Evolutionary conservation across 1,140 invertebrate species (phyloP), one percentile per base, ranked within the genome.

Genomic region (Calliopsis andreniformis): DNA sequence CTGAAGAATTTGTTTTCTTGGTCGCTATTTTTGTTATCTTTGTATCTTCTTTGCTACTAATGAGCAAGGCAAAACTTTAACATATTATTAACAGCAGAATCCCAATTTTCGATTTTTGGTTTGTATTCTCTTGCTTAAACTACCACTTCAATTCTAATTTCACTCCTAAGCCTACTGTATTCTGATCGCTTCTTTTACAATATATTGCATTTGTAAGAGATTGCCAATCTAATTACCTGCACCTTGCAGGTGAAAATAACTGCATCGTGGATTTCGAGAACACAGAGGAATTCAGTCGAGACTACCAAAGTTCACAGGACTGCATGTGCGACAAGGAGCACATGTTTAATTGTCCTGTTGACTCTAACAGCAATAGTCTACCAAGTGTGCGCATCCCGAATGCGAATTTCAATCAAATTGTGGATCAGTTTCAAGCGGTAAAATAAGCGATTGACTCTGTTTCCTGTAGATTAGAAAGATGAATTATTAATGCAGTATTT

Each of bases 271-370:
- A 97, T 47, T 99, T 99, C 87, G 97, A 98, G 85, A 99, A 99
- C 90, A 98, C 97, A 0, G 98, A 98, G 0, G 95, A 96, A 0
- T 99, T 98, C 92, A 99, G 98, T 88, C 95, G 98, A 0, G 95
- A 98, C 80, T 99, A 98, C 90, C 98, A 99, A 91, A 95, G 96
- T 3, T 93, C 95, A 0, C 98, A 99, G 89, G 96, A 98, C 67
- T 99, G 98, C 88, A 98, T 99, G 94, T 99, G 99, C 82, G 99
- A 99, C 88, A 96, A 95, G 1, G 99, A 99, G 87, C 99, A 99
- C 92, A 99, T 99, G 98, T 97, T 99, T 88, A 96, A 97, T 88
- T 99, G 98, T 90, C 94, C 96, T 0, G 92, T 90, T 47, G 84
- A 80, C 14, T 67, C 89, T 0, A 87, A 80, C 77, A 89, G 89